Conservation (phyloP, 2,113 vertebrate species). For the Anoura caudifer region DNA sequence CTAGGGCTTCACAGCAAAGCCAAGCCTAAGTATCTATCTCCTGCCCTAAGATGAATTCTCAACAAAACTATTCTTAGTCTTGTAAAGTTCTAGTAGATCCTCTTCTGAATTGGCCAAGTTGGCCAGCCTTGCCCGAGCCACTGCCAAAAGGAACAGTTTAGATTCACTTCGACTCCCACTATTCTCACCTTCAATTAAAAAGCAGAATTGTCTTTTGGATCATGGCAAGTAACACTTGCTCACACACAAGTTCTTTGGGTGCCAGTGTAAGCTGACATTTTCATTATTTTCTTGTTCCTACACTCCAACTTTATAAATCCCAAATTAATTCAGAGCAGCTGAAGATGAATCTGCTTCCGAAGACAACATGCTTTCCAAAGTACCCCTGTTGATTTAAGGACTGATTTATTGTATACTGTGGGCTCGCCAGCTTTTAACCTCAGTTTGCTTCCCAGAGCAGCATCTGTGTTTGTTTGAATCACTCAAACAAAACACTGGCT, state of each 20-base stretch:
- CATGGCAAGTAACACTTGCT: neutral
- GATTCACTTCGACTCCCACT: neutral
- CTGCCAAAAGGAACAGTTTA: neutral
- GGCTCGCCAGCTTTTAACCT: constrained; percentile 27
- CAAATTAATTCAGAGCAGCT: constrained; percentile 34
- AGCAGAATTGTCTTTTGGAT: neutral
- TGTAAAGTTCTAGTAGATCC: neutral
- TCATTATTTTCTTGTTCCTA: neutral
- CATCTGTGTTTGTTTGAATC: constrained; percentile 46
- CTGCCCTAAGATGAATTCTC: neutral
- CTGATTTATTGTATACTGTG: constrained; percentile 17
- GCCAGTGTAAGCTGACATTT: neutral
- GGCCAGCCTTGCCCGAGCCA: neutral
- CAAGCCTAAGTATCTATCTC: neutral
- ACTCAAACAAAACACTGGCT: neutral
- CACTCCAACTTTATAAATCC: neutral
- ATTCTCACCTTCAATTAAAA: neutral
- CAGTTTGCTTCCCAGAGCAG: neutral
- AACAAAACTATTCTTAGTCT: neutral
- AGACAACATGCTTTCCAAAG: neutral
- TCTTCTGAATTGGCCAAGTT: neutral
- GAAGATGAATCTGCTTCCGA: constrained; percentile 18
- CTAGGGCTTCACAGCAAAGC: neutral
- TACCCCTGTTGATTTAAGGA: neutral
- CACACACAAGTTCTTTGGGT: neutral